Conservation (phyloP, 1,140 invertebrate species). For the Anoplophora glabripennis region DNA sequence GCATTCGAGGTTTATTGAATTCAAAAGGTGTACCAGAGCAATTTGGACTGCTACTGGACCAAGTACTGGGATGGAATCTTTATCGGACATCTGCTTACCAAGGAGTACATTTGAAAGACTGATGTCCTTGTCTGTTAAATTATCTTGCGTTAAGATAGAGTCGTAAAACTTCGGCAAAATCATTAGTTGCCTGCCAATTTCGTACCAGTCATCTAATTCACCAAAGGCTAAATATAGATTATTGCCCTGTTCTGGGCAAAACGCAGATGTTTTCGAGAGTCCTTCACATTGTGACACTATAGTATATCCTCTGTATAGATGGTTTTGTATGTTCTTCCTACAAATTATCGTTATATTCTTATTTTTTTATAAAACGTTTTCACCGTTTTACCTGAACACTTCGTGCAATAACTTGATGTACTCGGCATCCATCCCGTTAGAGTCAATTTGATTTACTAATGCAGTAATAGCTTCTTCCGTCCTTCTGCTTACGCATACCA, state of each 20-base stretch:
- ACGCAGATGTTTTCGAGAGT: background rate
- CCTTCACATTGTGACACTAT: conserved; percentile 5
- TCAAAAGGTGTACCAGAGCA: conserved; percentile 71
- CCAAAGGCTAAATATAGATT: no score
- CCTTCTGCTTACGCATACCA: conserved; percentile 65
- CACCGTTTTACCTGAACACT: conserved; percentile 29
- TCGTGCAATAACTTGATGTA: conserved; percentile 56
- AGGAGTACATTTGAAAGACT: background rate
- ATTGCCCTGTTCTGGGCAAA: background rate
- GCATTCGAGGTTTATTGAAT: conserved; percentile 60
- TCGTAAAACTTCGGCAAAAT: no score
- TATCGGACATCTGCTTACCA: conserved; percentile 48
- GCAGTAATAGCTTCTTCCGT: conserved; percentile 64
- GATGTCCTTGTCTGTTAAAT: no score
- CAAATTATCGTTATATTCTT: background rate
- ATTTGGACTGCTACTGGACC: conserved; percentile 75
- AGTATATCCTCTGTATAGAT: conserved; percentile 10
- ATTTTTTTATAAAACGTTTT: background rate
- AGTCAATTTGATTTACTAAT: conserved; percentile 65
- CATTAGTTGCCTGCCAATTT: no score
- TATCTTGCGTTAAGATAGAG: no score
- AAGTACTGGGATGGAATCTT: conserved; percentile 66
- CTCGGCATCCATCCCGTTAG: conserved; percentile 57
- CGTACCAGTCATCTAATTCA: conserved; percentile 39
- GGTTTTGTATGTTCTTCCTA: conserved; percentile 3